Conservation (phyloP, 2,113 vertebrate species). For the Cyphomyrus discorhynchus region DNA sequence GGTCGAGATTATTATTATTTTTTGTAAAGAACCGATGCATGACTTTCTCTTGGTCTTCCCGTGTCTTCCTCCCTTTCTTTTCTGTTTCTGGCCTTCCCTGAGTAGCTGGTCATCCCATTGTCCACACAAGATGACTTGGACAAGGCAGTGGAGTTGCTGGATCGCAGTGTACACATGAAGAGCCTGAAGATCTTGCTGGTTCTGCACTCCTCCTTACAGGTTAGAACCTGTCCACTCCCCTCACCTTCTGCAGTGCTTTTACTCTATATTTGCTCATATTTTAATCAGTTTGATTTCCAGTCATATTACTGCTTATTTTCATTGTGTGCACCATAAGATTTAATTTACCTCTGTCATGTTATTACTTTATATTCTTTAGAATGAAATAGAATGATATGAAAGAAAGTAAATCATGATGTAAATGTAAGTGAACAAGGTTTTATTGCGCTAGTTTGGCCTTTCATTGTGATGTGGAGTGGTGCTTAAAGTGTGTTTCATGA, state of each 20-base stretch:
- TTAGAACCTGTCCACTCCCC: constrained; percentile 38
- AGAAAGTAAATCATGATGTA: neutral
- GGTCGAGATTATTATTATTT: neutral
- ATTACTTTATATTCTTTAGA: neutral
- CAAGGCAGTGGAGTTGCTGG: constrained; percentile 91
- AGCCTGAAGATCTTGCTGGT: constrained; percentile 94
- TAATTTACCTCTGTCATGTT: neutral
- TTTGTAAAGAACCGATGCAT: neutral
- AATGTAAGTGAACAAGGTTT: neutral
- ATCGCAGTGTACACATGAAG: constrained; percentile 96
- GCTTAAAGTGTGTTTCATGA: neutral
- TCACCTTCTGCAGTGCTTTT: neutral
- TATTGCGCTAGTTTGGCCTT: neutral
- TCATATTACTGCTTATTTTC: neutral
- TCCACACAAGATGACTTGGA: constrained; percentile 93
- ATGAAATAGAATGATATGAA: neutral
- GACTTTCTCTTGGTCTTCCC: neutral
- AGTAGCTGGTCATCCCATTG: constrained; percentile 90
- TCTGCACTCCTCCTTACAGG: constrained; percentile 75
- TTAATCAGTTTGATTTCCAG: neutral
- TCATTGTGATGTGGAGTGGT: neutral
- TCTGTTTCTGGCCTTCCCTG: neutral
- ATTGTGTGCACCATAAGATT: neutral
- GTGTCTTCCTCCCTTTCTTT: neutral
- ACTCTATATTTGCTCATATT: neutral